These are phyloP conservation scores for Drosophila neotestacea DNA, from an alignment of 2,888 invertebrate genomes.

Conservation along the genomic window DNA sequence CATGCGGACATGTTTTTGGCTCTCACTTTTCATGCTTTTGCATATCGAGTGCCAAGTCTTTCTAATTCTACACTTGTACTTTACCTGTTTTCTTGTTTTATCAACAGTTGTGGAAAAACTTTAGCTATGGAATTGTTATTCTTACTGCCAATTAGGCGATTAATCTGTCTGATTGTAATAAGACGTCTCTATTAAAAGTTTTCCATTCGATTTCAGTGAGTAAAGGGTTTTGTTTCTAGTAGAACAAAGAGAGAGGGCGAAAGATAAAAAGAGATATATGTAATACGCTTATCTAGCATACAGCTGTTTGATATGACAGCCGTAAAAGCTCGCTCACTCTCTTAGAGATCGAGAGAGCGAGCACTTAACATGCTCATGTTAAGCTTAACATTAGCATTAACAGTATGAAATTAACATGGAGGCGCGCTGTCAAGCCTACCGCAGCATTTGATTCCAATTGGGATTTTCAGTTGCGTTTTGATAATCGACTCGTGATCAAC, in stretches of 20 bases:
- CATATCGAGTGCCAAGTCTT: conserved; percentile 38
- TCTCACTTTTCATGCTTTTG: conserved; percentile 20
- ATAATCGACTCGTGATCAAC: conserved; percentile 56
- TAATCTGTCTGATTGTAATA: conserved; percentile 10
- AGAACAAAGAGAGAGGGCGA: conserved; percentile 3
- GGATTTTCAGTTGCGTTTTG: conserved; percentile 55
- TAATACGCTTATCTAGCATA: conserved; percentile 38
- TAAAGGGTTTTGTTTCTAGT: conserved; percentile 1
- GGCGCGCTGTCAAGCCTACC: conserved; percentile 1
- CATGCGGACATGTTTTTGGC: conserved; percentile 21
- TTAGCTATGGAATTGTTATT: conserved; percentile 24
- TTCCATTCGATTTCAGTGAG: background rate
- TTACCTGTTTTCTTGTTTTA: conserved; percentile 9
- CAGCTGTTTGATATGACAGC: conserved; percentile 45
- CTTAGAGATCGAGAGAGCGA: conserved; percentile 28
- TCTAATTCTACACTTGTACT: background rate
- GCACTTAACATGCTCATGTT: conserved; percentile 16
- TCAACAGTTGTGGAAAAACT: conserved; percentile 32
- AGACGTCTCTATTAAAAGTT: conserved; percentile 6
- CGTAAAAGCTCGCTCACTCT: conserved; percentile 27
- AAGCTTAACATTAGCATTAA: conserved; percentile 40
- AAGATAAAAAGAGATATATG: background rate
- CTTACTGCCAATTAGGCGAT: conserved; percentile 17
- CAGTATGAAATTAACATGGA: conserved; percentile 40
- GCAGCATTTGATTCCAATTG: conserved; percentile 30